Percentiles rank a stretch among this genome's conserved stretches.
These are phyloP conservation scores for Laticauda laticaudata DNA, from an alignment of 2,113 vertebrate genomes.

Conservation along the genomic window DNA sequence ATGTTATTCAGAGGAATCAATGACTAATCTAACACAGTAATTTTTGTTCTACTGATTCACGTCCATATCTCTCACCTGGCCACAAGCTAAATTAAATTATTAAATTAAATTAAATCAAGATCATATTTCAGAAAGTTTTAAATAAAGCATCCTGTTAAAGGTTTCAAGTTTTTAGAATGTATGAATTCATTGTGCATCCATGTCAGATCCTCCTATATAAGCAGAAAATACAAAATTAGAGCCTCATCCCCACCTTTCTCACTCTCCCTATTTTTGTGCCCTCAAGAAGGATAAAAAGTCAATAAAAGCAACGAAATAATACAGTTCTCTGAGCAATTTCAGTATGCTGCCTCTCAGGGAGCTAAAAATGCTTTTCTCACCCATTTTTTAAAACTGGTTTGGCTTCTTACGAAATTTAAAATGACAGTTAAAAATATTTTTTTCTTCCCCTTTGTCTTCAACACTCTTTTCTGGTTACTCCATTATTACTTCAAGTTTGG, in stretches of 20 bases:
- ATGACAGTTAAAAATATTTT: neutral
- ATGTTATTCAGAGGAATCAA: too few relatives aligned
- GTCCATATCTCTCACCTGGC: too few relatives aligned
- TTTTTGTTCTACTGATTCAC: too few relatives aligned
- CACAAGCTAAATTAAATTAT: too few relatives aligned
- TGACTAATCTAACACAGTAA: too few relatives aligned
- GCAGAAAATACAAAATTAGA: neutral
- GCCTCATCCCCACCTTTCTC: neutral
- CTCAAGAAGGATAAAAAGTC: neutral
- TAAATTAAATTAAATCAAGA: too few relatives aligned
- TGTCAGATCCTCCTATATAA: neutral
- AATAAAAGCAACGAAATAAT: neutral
- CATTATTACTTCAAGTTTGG: neutral
- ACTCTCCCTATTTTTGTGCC: neutral
- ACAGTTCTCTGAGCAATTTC: neutral
- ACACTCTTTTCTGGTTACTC: neutral
- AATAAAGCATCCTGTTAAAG: neutral
- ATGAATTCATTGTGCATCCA: neutral
- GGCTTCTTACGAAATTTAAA: neutral
- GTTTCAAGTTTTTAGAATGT: neutral
- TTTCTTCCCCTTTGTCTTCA: neutral
- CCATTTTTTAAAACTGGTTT: neutral
- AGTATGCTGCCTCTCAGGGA: neutral
- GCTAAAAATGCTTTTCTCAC: too few relatives aligned
- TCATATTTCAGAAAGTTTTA: neutral